Base-by-base conservation (phyloP, 2,888 invertebrate genomes). In the Hypomecis atomaria region DNA sequence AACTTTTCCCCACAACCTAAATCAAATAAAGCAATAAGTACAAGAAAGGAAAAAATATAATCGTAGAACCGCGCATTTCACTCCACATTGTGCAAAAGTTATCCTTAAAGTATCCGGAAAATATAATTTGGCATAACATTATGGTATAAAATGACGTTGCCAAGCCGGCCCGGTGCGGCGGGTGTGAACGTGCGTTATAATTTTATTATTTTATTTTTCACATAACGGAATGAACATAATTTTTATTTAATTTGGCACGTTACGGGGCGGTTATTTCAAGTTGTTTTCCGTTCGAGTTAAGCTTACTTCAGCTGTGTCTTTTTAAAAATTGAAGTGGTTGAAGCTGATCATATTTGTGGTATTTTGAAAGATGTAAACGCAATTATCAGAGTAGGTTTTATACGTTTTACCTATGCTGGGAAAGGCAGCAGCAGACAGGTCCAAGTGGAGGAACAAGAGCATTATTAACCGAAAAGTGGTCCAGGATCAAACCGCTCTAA, bases 101-200 rank as follows among this genome's bases (percentile, higher is more conserved):
- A 42, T 58, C 47, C 45, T 34, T 54, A 57, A 54, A 60, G 58
- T 61, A 58, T 50, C 49, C 55, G 45, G 52, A 62, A 42, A 62
- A 62, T 62, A 58, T 45, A 59, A 62, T 58, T 58, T 62, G 47
- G 54, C 45, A 37, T 34, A 40, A 66, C 50, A 62, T 58, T 65
- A 68, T 65, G 66, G 63, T 47, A 45, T 54, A 53, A 55, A 63
- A 67, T 59, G 60, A 54, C 65, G 65, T 55, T 67, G 71, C 71
- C 71, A 70, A 71, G 58, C 63, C 62, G 42, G 58, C 62, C 60
- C 56, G 55, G 54, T 59, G 65, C 50, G 59, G 63, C 60, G 47
- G 43, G 56, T 59, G 56, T 53, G 62, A 53, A 62, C 62, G 54
- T 69, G 65, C 62, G 56, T 47, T 59, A 68, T 69, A 45, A 66